A percentile compares a stretch with the other conserved stretches of the same genome.
These are phyloP conservation scores for Agrenia bidenticulata DNA, from an alignment of 2,888 invertebrate genomes.

Conservation along the genomic window DNA sequence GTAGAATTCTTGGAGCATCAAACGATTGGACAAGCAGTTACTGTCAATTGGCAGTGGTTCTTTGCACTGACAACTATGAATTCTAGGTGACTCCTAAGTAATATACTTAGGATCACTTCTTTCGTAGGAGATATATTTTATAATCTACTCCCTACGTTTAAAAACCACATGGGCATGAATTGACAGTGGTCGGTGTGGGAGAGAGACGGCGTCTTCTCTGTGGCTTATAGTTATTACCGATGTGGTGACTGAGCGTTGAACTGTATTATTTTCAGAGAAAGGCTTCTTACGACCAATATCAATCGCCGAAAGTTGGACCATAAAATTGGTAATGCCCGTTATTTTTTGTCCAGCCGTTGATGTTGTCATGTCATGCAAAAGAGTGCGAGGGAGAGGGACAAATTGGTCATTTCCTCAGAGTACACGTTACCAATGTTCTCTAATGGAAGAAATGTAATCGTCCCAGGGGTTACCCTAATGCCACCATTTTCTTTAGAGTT, in stretches of 20 bases:
- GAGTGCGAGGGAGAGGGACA: constrained; percentile 41
- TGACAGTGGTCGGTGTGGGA: no score
- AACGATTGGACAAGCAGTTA: no score
- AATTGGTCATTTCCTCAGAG: constrained; percentile 52
- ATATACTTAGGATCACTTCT: no score
- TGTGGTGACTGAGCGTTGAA: not conserved
- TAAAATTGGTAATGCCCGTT: constrained; percentile 50
- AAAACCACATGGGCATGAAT: no score
- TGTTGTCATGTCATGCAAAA: constrained; percentile 52
- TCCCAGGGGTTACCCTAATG: constrained; percentile 49
- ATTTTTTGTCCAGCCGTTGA: constrained; percentile 43
- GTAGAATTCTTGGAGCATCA: no score
- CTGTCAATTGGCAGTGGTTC: not conserved
- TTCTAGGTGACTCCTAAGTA: not conserved
- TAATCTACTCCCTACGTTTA: no score
- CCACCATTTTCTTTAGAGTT: constrained; percentile 31
- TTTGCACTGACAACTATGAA: not conserved
- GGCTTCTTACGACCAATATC: constrained; percentile 7
- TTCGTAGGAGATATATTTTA: no score
- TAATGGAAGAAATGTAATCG: constrained; percentile 52
- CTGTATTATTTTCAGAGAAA: not conserved
- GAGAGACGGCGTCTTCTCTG: no score
- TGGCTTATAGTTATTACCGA: no score
- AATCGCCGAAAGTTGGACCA: constrained; percentile 45
- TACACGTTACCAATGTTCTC: constrained; percentile 38